Conservation (phyloP, 1,140 invertebrate species). For the Aphelenchoides fujianensis region DNA sequence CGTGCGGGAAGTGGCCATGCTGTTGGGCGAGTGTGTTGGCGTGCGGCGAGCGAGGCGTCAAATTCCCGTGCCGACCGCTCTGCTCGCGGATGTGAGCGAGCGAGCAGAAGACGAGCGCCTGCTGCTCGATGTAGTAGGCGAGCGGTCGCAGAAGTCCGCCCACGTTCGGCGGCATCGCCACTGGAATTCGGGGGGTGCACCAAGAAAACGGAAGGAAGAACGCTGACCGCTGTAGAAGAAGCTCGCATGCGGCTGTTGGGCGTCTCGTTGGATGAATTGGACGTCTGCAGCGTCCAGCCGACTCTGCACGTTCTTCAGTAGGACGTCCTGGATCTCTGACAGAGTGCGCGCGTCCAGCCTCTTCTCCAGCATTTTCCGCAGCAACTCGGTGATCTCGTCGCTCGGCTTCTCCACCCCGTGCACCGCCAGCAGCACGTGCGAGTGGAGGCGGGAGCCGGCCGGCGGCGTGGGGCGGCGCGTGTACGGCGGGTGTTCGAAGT, state of each 20-base stretch:
- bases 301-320: constrained; percentile 46
- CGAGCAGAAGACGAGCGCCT: constrained; percentile 41
- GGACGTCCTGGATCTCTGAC: constrained; percentile 43
- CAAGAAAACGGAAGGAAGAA: too few species aligned
- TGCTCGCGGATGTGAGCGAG: constrained; percentile 49
- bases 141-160: constrained; percentile 1
- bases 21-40: too few species aligned
- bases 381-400: constrained; percentile 38
- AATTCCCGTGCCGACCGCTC: constrained; percentile 30
- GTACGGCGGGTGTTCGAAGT: neutral
- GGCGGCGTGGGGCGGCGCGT: neutral
- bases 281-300: constrained; percentile 37
- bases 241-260: constrained; percentile 23
- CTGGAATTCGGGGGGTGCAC: too few species aligned
- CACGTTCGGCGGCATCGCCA: neutral
- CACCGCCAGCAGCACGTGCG: constrained; percentile 33
- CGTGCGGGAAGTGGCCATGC: too few species aligned
- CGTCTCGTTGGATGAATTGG: constrained; percentile 45
- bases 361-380: constrained; percentile 39
- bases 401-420: constrained; percentile 37
- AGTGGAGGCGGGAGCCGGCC: neutral
- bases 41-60: too few species aligned
- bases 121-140: constrained; percentile 37
- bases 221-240: constrained; percentile 51
- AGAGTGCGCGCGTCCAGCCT: constrained; percentile 29